Evolutionary conservation across 2,113 vertebrate genomes (phyloP).

Genomic region (Oreocharis arfaki): DNA sequence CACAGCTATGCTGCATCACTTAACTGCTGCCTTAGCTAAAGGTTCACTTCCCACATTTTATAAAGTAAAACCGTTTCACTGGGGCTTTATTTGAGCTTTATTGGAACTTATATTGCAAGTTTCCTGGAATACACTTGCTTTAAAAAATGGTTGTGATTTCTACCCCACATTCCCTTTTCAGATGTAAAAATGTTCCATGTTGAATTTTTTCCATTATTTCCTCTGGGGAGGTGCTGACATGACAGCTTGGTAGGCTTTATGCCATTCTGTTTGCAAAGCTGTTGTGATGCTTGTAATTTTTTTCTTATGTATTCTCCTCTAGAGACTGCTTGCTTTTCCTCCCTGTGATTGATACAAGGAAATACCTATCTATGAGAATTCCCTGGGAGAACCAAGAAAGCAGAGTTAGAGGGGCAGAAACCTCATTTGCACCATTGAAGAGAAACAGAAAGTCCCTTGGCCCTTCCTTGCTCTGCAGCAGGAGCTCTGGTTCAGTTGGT

Average conservation of each 20-base stretch:
- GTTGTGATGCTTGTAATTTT: background rate
- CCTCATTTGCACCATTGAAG: background rate
- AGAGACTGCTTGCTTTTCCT: background rate
- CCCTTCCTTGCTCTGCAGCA: background rate
- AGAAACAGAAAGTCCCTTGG: background rate
- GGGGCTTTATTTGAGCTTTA: background rate
- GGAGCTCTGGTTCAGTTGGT: background rate
- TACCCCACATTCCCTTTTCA: background rate
- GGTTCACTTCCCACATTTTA: background rate
- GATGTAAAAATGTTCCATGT: background rate
- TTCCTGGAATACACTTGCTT: background rate
- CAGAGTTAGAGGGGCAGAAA: background rate
- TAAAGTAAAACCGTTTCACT: background rate
- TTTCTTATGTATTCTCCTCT: background rate
- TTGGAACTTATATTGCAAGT: background rate
- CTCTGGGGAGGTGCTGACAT: background rate
- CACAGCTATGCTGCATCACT: background rate
- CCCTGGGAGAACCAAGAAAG: background rate
- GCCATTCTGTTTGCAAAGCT: constrained; percentile 12
- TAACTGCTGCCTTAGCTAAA: background rate
- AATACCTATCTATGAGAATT: background rate
- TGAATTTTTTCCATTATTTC: background rate
- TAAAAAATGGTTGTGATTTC: background rate
- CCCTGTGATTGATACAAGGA: background rate
- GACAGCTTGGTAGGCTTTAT: background rate